Base-by-base conservation (phyloP, 2,113 vertebrate genomes). In the Rhagologus leucostigma region DNA sequence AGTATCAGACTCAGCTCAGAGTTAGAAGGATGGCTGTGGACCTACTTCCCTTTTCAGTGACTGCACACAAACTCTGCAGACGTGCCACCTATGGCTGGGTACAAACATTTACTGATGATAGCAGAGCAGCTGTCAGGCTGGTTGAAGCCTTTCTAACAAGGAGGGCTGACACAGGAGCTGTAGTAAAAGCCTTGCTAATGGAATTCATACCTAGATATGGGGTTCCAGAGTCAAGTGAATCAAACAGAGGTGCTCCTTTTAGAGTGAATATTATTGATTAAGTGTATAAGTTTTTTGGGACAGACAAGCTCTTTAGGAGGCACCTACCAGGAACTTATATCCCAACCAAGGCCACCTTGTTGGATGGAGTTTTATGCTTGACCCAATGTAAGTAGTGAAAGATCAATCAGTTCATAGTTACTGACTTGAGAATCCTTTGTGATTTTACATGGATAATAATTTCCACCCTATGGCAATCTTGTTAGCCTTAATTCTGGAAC, bases 61-160 rank as follows among this genome's bases (percentile, higher is more conserved):
- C 21, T 67, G 44, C 24, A 37, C 21, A 35, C 32, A 20, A 29
- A 24, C 30, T n/a, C 50, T 75, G 50, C 16, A 49, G 32, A 17
- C 0, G 2, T 41, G 16, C 30, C 16, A 9, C 13, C 26, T 57
- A 0, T 42, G 35, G 2, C 37, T 86, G 52, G 16, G 4, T 42
- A 18, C 26, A 50, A 17, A 35, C 14, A 35, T 35, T 76, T 59
- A 11, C 37, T 76, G 71, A 7, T 32, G 44, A 27, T 2, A 14
- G 35, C 1, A 35, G 32, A 37, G 6, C 32, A 22, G 32, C 37
- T 76, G 32, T 27, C 32, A 42, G 26, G 16, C 26, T 42, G 44
- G 14, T 44, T 50, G 62, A 42, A 22, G 4, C 32, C 44, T 30
- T 57, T 86, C 44, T 42, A 2, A 37, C 37, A 17, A 32, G 62